Base-by-base conservation (phyloP, 1,140 invertebrate species). In the Holcopasites calliopsidis region DNA sequence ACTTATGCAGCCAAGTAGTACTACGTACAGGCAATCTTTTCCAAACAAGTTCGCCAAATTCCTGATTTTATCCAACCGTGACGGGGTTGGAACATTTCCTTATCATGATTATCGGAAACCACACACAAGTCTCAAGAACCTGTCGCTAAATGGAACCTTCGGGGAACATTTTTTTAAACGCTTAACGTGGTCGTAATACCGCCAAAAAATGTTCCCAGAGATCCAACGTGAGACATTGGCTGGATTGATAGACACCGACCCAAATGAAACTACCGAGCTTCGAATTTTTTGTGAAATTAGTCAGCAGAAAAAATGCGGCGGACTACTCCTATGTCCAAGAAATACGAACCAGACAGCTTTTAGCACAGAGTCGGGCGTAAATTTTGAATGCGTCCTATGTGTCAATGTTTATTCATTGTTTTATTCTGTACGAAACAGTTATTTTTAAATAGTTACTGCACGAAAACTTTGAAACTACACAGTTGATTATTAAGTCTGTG, bases 171-270 rank as follows among this genome's bases (percentile, higher is more conserved):
- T 21, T 69, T 69, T 3, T 6, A 38, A 54, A 5, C 6, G 11
- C 6, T 26, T 69, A 69, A 69, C 57, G 26, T 28, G 1, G 1
- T 31, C 31, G 26, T 33, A 42, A 68, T 68, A 55, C 50, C n/a
- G 11, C 42, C 35, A 21, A 68, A 42, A 21, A 55, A 55, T 5
- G 35, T 68, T 54, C 31, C 18, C 26, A 54, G 13, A 31, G 16
- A 54, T 55, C 6, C 44, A 6, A 54, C 26, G 11, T 13, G 4
- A 26, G 35, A 68, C 40, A 54, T 38, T 18, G 10, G 52, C 2
- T 6, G 5, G 6, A 7, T 8, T 11, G 38, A 42, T 42, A 47
- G 28, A n/a, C 18, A 31, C 3, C 1, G 8, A 5, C 11, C 42
- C 5, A 0, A 28, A 26, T 44, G 33, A 16, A 69, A n/a, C n/a